A percentile compares a stretch with the other conserved stretches of the same genome.
Conservation (phyloP, 1,140 invertebrate genomes). For the Aradophagus sp. region DNA sequence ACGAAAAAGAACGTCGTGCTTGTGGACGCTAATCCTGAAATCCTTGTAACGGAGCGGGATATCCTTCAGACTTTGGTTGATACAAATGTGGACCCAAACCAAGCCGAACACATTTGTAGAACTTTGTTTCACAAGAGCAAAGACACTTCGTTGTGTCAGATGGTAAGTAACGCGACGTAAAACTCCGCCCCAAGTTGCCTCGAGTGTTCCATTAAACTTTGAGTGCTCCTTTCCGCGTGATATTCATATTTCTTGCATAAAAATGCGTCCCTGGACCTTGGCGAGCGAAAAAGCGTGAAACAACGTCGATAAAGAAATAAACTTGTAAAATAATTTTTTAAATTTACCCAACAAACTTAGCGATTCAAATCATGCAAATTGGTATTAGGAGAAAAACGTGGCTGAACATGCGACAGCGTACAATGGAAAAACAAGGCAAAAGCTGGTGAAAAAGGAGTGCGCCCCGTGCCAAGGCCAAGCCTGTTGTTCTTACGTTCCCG, state of each 20-base stretch:
- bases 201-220: too few relatives aligned
- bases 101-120: constrained; percentile 64
- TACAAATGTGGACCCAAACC: constrained; percentile 62
- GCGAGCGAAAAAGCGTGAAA: not conserved
- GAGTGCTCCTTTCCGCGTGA: constrained; percentile 18
- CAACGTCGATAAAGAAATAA: constrained; percentile 13
- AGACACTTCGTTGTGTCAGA: constrained; percentile 51
- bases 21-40: constrained; percentile 66
- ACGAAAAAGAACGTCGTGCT: constrained; percentile 58
- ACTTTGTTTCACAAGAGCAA: constrained; percentile 62
- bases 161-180: constrained; percentile 50
- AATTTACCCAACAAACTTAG: too few relatives aligned
- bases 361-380: constrained; percentile 39
- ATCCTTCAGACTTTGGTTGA: constrained; percentile 66
- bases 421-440: constrained; percentile 33
- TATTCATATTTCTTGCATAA: constrained; percentile 12
- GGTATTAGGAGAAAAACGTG: constrained; percentile 36
- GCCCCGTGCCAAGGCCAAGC: constrained; percentile 15
- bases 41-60: constrained; percentile 64
- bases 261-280: not conserved
- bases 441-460: constrained; percentile 22
- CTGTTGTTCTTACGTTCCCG: constrained; percentile 23
- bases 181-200: too few relatives aligned
- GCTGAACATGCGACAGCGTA: constrained; percentile 5
- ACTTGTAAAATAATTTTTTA: too few relatives aligned